Conservation (phyloP, 2,797 vertebrate genomes). For the Enteromius radiatus region DNA sequence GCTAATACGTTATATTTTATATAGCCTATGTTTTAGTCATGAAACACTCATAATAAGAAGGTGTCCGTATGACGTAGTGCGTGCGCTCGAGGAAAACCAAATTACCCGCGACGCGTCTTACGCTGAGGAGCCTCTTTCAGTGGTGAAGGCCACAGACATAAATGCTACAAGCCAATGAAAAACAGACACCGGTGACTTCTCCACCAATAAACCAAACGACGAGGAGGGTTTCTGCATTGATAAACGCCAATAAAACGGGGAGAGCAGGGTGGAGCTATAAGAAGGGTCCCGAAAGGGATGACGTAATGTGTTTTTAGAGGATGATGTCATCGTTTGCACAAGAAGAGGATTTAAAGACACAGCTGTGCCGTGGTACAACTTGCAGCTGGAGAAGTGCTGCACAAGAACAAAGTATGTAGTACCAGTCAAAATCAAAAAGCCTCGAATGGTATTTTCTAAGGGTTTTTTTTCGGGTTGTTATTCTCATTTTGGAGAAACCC, state of each 20-base stretch:
- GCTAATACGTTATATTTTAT: background rate
- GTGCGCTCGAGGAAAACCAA: constrained; percentile 51
- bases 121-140: constrained; percentile 30
- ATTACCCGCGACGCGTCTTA: constrained; percentile 51
- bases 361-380: constrained; percentile 41
- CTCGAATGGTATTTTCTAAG: background rate
- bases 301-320: constrained; percentile 72
- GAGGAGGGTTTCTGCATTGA: constrained; percentile 56
- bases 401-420: constrained; percentile 8
- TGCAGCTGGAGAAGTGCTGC: constrained; percentile 35
- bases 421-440: background rate
- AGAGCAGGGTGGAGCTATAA: constrained; percentile 48
- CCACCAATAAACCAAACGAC: constrained; percentile 63
- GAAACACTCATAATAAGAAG: constrained; percentile 21
- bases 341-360: constrained; percentile 62
- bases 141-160: constrained; percentile 41
- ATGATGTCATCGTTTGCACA: constrained; percentile 66
- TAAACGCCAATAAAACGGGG: constrained; percentile 53
- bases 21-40: background rate
- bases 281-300: constrained; percentile 63
- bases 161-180: constrained; percentile 41
- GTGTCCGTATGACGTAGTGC: constrained; percentile 35
- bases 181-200: constrained; percentile 17
- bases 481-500: background rate
- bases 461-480: background rate